phyloP scores from a whole-genome alignment of 2,113 vertebrate species.

The Aegypius monachus region DNA sequence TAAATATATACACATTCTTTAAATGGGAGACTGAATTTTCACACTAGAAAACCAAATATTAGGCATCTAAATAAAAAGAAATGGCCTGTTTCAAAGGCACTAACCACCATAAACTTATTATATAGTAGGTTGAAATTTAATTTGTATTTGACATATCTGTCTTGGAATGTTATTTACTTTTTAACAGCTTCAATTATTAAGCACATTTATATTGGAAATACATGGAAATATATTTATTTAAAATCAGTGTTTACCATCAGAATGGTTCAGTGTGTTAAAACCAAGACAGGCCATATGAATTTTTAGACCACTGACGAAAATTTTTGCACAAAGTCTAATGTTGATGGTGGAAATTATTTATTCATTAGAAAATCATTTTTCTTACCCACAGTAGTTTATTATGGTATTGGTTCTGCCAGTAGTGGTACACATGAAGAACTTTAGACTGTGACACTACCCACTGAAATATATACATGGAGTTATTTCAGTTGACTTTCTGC shows the following conservation, averaged over 20 bases:
- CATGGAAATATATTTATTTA: neutral
- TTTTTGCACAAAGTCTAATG: neutral
- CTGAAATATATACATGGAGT: neutral
- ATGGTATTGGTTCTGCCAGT: neutral
- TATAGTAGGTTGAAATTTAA: neutral
- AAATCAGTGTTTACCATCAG: neutral
- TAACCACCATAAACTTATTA: neutral
- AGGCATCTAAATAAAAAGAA: neutral
- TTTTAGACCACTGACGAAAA: neutral
- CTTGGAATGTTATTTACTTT: neutral
- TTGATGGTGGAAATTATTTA: slow-evolving; percentile 28
- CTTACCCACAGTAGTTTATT: neutral
- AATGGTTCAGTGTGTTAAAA: neutral
- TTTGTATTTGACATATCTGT: neutral
- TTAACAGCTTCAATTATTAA: neutral
- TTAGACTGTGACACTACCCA: neutral
- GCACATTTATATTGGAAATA: neutral
- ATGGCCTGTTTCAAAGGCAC: neutral
- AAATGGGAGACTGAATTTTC: neutral
- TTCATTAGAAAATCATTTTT: slow-evolving; percentile 4
- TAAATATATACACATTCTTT: neutral
- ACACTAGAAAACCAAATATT: neutral
- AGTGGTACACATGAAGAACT: neutral
- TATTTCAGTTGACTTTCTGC: neutral
- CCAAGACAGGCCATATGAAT: neutral